Conservation (phyloP, 2,797 vertebrate species). For the Syncerus caffer region DNA sequence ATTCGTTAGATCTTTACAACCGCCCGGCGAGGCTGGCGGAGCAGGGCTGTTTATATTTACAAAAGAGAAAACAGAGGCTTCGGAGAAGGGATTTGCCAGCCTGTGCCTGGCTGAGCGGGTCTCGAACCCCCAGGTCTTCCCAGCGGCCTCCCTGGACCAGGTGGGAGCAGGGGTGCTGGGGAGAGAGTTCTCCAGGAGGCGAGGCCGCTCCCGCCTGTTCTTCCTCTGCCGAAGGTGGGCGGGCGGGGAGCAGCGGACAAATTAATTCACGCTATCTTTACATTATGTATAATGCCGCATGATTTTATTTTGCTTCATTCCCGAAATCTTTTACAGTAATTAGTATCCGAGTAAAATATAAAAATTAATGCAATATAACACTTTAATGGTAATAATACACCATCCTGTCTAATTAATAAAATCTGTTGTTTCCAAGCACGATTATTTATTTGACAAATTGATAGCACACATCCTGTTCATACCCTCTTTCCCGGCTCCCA, state of each 20-base stretch:
- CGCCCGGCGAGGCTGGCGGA: neutral
- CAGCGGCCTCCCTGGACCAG: neutral
- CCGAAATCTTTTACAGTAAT: conserved; percentile 79
- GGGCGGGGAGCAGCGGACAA: conserved; percentile 37
- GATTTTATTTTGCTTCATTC: conserved; percentile 79
- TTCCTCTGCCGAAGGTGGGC: neutral
- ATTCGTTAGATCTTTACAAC: neutral
- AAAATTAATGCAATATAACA: conserved; percentile 81
- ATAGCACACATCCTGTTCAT: conserved; percentile 74
- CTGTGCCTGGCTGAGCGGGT: neutral
- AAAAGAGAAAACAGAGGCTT: neutral
- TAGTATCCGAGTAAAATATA: conserved; percentile 77
- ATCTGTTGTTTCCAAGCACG: conserved; percentile 78
- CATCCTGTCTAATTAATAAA: conserved; percentile 80
- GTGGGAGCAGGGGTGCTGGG: neutral
- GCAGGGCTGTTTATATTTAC: neutral
- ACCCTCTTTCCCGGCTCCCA: conserved; percentile 40
- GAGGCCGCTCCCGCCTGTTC: neutral
- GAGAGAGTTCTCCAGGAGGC: neutral
- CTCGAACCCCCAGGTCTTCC: neutral
- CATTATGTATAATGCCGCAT: conserved; percentile 77
- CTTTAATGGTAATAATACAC: conserved; percentile 80
- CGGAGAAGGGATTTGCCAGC: neutral
- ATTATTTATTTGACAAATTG: conserved; percentile 80
- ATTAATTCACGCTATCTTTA: conserved; percentile 78